A percentile compares a stretch with the other conserved stretches of the same genome.
Evolutionary conservation across 2,888 invertebrate species (phyloP).

Genomic region (Noctua comes): DNA sequence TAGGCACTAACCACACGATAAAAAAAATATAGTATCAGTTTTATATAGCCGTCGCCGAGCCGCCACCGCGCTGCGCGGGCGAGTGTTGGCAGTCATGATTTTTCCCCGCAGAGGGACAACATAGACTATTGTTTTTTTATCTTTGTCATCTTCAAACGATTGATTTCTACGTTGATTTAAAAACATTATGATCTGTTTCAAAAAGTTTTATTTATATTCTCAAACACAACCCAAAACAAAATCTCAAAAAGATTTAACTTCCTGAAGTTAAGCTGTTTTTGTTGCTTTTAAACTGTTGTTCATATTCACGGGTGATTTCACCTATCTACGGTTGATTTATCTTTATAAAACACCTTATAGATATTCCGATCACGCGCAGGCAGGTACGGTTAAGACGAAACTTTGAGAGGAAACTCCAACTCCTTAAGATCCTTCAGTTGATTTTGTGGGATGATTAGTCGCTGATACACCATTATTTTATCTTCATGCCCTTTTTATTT

Average conservation of each 20-base stretch:
- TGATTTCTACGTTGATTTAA: background rate
- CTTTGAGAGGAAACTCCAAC: constrained; percentile 20
- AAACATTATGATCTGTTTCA: background rate
- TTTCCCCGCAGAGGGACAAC: no score
- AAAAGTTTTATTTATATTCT: background rate
- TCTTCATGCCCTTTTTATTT: constrained; percentile 21
- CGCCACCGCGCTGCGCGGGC: no score
- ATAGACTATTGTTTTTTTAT: background rate
- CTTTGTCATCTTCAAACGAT: background rate
- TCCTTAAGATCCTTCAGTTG: constrained; percentile 2
- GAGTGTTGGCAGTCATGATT: no score
- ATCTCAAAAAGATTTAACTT: background rate
- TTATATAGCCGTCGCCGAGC: no score
- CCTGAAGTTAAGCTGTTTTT: background rate
- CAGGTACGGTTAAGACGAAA: background rate
- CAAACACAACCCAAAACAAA: background rate
- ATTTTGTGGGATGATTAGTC: constrained; percentile 25
- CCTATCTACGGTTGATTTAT: background rate
- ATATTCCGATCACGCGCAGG: constrained; percentile 39
- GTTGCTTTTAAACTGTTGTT: background rate
- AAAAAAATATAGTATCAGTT: background rate
- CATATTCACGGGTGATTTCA: constrained; percentile 12
- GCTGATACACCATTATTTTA: constrained; percentile 48
- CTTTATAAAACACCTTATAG: background rate
- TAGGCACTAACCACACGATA: no score